Conservation (phyloP, 2,888 invertebrate species). For the Cremastobaeus sp. region DNA sequence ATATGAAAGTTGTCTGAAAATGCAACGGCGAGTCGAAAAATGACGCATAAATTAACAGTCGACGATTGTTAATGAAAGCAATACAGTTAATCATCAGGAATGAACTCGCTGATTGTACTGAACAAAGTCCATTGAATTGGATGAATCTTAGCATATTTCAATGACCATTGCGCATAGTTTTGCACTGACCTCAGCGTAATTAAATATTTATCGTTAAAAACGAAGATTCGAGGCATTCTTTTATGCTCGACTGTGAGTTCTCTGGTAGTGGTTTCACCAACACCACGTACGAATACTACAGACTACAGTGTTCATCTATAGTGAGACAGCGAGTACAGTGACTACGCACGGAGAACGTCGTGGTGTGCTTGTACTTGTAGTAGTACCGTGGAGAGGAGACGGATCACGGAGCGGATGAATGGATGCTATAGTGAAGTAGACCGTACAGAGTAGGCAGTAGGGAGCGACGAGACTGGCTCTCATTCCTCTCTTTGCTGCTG, state of each 20-base stretch:
- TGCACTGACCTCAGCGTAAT: conserved; percentile 2
- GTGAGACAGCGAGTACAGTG: conserved; percentile 26
- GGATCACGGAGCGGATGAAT: conserved; percentile 55
- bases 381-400: too few species aligned
- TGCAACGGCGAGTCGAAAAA: too few species aligned
- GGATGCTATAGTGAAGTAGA: conserved; percentile 55
- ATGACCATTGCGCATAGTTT: neutral
- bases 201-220: conserved; percentile 12
- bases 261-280: neutral
- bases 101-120: too few species aligned
- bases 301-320: conserved; percentile 11
- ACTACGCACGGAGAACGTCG: too few species aligned
- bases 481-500: conserved; percentile 50
- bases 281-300: neutral
- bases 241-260: neutral
- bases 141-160: neutral
- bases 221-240: conserved; percentile 6
- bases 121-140: too few species aligned
- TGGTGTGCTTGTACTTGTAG: too few species aligned
- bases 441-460: conserved; percentile 47
- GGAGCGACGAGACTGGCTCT: conserved; percentile 54
- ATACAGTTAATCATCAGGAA: too few species aligned
- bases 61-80: too few species aligned
- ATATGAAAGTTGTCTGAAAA: too few species aligned
- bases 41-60: too few species aligned